These are phyloP conservation scores for Liposcelis brunnea DNA, from an alignment of 2,888 invertebrate species.

Conservation along the genomic window DNA sequence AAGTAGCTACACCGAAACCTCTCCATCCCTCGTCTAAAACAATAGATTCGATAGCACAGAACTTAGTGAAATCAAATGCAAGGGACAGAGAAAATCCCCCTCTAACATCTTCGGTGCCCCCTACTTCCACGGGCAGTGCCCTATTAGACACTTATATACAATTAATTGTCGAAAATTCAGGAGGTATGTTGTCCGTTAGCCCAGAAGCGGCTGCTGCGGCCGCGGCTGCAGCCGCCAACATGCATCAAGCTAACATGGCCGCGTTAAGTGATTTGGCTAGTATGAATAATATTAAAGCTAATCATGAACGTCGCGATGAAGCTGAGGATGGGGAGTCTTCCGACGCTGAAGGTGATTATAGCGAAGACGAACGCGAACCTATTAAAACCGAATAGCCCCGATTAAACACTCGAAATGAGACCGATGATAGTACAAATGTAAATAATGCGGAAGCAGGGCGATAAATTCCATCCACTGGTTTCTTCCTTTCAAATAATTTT, in stretches of 20 bases:
- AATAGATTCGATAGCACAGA: slow-evolving; percentile 41
- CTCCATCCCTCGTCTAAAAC: slow-evolving; percentile 41
- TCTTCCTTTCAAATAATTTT: no score
- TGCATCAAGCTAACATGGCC: slow-evolving; percentile 61
- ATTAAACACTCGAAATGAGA: background rate
- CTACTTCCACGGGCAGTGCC: slow-evolving; percentile 48
- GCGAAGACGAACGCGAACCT: slow-evolving; percentile 30
- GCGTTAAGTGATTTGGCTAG: slow-evolving; percentile 48
- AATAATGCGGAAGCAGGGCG: background rate
- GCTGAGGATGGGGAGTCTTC: slow-evolving; percentile 32
- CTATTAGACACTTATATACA: slow-evolving; percentile 76
- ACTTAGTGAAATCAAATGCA: slow-evolving; percentile 18
- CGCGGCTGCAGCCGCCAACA: slow-evolving; percentile 34
- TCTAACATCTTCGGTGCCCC: slow-evolving; percentile 22
- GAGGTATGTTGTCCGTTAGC: slow-evolving; percentile 44
- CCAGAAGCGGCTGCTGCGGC: slow-evolving; percentile 42
- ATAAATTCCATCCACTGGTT: no score
- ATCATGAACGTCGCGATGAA: slow-evolving; percentile 31
- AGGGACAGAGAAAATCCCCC: slow-evolving; percentile 20
- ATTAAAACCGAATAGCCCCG: slow-evolving; percentile 27
- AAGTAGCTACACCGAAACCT: slow-evolving; percentile 43
- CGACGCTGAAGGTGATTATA: slow-evolving; percentile 36
- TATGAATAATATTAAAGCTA: slow-evolving; percentile 23
- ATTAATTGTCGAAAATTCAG: slow-evolving; percentile 69
- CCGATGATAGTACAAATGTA: slow-evolving; percentile 2